Percentiles rank a stretch among this genome's conserved stretches.
Conservation (phyloP, 2,797 vertebrate species). For the Coreius guichenoti region DNA sequence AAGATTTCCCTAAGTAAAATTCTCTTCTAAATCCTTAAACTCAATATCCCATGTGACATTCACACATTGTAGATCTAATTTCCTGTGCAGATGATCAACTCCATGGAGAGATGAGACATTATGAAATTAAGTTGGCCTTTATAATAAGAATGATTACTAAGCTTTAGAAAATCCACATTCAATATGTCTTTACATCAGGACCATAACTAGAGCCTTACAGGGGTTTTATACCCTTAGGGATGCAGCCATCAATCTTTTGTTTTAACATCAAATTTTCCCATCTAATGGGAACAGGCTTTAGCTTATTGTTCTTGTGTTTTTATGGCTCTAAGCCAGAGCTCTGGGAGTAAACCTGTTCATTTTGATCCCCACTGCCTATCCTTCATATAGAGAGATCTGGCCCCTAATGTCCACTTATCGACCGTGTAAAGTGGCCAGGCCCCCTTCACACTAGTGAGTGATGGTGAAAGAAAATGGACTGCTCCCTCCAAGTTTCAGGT, state of each 20-base stretch:
- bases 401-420: conserved; percentile 52
- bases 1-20: neutral
- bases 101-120: conserved; percentile 7
- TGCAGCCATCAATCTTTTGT: conserved; percentile 39
- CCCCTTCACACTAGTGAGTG: conserved; percentile 36
- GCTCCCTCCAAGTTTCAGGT: conserved; percentile 2
- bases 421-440: conserved; percentile 24
- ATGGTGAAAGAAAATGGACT: conserved; percentile 45
- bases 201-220: conserved; percentile 8
- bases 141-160: conserved; percentile 24
- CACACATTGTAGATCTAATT: conserved; percentile 15
- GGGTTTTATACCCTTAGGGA: conserved; percentile 34
- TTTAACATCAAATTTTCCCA: conserved; percentile 39
- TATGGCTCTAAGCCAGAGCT: conserved; percentile 38
- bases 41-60: conserved; percentile 33
- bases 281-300: conserved; percentile 41
- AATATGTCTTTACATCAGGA: conserved; percentile 17
- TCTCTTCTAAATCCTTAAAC: conserved; percentile 5
- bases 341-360: conserved; percentile 38
- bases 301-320: conserved; percentile 48
- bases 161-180: conserved; percentile 41
- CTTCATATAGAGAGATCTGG: conserved; percentile 39
- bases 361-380: conserved; percentile 40
- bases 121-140: conserved; percentile 32
- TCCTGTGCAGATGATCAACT: conserved; percentile 38